phyloP scores from a whole-genome alignment of 2,113 vertebrate genomes.

The Muscicapa adusta region DNA sequence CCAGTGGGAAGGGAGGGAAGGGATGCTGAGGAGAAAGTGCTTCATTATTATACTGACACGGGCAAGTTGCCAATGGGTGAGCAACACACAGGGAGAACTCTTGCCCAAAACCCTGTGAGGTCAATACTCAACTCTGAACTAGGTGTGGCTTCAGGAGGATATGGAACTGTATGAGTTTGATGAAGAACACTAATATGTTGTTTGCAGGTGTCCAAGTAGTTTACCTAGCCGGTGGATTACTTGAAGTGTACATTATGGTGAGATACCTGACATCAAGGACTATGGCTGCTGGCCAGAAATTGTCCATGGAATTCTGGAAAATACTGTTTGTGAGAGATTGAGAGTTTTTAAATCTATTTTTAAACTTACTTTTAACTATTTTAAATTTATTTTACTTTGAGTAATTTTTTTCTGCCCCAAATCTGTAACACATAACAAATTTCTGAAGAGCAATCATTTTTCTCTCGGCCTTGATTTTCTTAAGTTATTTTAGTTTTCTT shows the following conservation, averaged over 20 bases:
- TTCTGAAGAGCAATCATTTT: neutral
- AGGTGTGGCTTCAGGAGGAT: neutral
- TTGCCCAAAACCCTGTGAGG: neutral
- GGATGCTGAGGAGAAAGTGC: neutral
- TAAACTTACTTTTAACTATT: neutral
- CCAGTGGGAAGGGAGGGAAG: neutral
- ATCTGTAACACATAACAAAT: neutral
- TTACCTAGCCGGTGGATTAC: neutral
- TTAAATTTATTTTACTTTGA: neutral
- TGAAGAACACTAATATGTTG: neutral
- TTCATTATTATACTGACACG: rapidly evolving
- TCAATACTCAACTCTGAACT: neutral
- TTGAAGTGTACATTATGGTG: neutral
- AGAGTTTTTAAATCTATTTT: neutral
- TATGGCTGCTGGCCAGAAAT: neutral
- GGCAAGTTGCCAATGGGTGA: no score
- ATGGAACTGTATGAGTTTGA: neutral
- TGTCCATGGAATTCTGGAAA: neutral
- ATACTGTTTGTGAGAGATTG: neutral
- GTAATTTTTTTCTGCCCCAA: neutral
- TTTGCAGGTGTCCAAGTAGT: neutral
- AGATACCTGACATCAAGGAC: neutral
- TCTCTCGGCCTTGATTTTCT: neutral
- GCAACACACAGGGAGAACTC: neutral
- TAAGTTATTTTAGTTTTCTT: neutral